Evolutionary conservation across 2,113 vertebrate species (phyloP), one percentile per base, ranked within the genome.

Genomic region (Polyodon spathula): DNA sequence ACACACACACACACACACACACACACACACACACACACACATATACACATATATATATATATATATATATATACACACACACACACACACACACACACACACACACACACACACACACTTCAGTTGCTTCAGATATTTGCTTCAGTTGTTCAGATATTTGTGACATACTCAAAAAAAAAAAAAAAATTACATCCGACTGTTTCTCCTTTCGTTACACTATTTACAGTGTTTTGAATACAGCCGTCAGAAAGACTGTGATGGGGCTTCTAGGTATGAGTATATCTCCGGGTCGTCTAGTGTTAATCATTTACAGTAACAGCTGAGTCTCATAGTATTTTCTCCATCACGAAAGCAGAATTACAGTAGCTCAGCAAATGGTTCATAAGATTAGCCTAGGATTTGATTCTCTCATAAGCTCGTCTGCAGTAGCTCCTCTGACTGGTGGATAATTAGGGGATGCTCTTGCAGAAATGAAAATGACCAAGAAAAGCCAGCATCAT

Each of bases 21-120:
- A n/a, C n/a, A n/a, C n/a, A n/a, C n/a, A n/a, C n/a, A n/a, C n/a
- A n/a, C n/a, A n/a, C n/a, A n/a, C n/a, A n/a, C n/a, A n/a, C n/a
- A n/a, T n/a, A n/a, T n/a, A n/a, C n/a, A n/a, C n/a, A n/a, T n/a
- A n/a, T n/a, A n/a, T n/a, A n/a, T n/a, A n/a, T n/a, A n/a, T n/a
- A n/a, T n/a, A n/a, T n/a, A n/a, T n/a, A n/a, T n/a, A n/a, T n/a
- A n/a, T n/a, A n/a, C n/a, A n/a, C 42, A 57, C 53, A 17, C 54
- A 57, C 58, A 53, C 12, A 37, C 48, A 44, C 40, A 57, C 44
- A 37, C 27, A 59, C 42, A 15, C 41, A 17, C 15, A 46, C 42
- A 59, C 42, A 51, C 42, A 50, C 44, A 50, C 43, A 48, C 17
- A 48, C 16, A 48, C 10, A 11, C 58, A 46, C 27, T 11, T 59